Evolutionary conservation across 2,797 vertebrate genomes (phyloP), one percentile per base, ranked within the genome.

Genomic region (Odontamblyopus lacepedii): DNA sequence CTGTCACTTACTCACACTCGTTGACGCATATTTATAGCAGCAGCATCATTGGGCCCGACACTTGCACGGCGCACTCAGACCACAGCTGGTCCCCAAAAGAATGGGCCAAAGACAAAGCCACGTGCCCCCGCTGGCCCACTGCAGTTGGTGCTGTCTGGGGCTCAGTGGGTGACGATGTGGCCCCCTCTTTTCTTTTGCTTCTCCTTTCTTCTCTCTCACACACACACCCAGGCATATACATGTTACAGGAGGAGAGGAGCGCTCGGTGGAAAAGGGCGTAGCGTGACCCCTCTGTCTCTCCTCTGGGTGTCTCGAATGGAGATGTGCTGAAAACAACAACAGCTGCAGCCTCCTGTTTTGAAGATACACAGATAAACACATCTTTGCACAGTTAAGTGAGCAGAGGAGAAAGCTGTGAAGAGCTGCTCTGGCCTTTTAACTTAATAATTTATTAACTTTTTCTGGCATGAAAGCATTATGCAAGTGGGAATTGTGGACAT

Each of bases 41-140:
- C 88, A 88, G 86, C 93, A 94, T 94, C 94, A 93, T 70, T 83
- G 86, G 86, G 85, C 86, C 77, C 76, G 83, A 87, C 85, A 73
- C 85, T 91, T 73, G 62, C 86, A 91, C 75, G 64, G 86, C 78
- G 29, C 83, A 81, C 90, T 92, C 87, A 92, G 85, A 92, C 93
- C 94, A 95, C 94, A 95, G 94, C 94, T 95, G 94, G 93, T 94
- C 92, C 90, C 89, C 87, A 85, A 82, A 86, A 94, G 90, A 94
- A 94, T 92, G 88, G 84, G 85, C 83, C 88, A 85, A 87, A 93
- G 92, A 92, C 93, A 93, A 94, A 94, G 92, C 92, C 92, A 91
- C 91, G 90, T 89, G 91, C 87, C 90, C 92, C 93, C 85, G 89
- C 89, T 91, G 92, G 87, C 89, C 70, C 78, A 74, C 90, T 83